Base-by-base conservation (phyloP, 2,888 invertebrate species). In the Drosophila aldrichi region DNA sequence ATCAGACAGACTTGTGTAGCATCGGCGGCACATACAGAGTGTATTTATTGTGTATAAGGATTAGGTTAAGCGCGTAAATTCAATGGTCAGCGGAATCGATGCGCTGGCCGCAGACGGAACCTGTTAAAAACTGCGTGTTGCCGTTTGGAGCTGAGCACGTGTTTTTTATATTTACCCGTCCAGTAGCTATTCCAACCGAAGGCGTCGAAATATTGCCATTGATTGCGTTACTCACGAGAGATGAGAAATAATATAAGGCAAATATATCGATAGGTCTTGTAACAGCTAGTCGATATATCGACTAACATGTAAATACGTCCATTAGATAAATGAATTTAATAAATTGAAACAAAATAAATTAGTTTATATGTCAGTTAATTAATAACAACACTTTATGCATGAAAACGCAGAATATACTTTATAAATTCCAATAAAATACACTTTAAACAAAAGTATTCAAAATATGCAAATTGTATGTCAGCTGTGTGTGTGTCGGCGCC, bases 161-260 rank as follows among this genome's bases (percentile, higher is more conserved):
- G 77, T 46, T 58, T 74, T 74, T 51, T 34, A 55, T 70, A 77
- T 36, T 77, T 70, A 77, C 77, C 77, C 38, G 74, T 60, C 62
- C 74, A 74, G 74, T 57, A 18, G 43, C 34, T 56, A 12, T 20
- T 12, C 38, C 66, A 74, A 77, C 69, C 60, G 62, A 60, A 25
- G 29, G 60, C 77, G 44, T 60, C 59, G 58, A 67, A 51, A 12
- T 51, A 43, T 66, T 54, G 46, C 43, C 36, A 16, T 55, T 25
- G 12, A 74, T 74, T 73, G 51, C 34, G 40, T 29, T 12, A 0
- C 10, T 2, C 0, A 10, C 3, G 1, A 29, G 41, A 3, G 56
- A 43, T 43, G 43, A 9, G 5, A 10, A 3, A 34, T 22, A 16
- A 25, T 20, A 34, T 20, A n/a, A n/a, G n/a, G 16, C 12, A 18